Base-by-base conservation (phyloP, 2,888 invertebrate genomes). In the Strigamia crassipes region DNA sequence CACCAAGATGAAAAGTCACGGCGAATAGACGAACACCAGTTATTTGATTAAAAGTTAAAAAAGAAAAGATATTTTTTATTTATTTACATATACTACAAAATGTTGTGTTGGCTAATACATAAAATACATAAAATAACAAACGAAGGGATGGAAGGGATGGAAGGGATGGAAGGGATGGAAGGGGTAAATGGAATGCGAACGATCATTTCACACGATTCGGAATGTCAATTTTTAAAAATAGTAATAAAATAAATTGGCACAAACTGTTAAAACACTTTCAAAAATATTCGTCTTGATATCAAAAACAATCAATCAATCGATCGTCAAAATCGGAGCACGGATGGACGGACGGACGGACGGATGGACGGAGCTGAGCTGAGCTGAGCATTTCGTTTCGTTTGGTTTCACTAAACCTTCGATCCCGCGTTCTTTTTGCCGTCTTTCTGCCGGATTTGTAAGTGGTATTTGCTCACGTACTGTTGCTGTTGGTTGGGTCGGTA, bases 1-100 rank as follows among this genome's bases (percentile, higher is more conserved):
- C 38, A 87, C 88, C 13, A 82, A 82, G 81, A 31, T 83, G 23
- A 82, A 83, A 56, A 79, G 81, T 31, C 82, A 46, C 38, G 79
- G 82, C 6, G 80, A 83, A 73, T 79, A 82, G 79, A 46, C 4
- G n/a, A 46, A 38, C 10, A 27, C 10, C 0, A 38, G 38, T 38
- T 38, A 38, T 10, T 38, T 10, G 34, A 79, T 61, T n/a, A 34
- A 21, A 38, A 79, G 18, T 46, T 23, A 46, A 46, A 51, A 56
- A 34, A 80, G 18, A 79, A 79, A 79, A 15, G 18, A 34, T 27
- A 73, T 73, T 34, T 34, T 46, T 34, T 46, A 73, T 73, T 73
- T 73, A 73, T 73, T 73, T 73, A 73, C 73, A 73, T 73, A 73
- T 73, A 15, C 73, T 73, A 73, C 73, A 73, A 73, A 73, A 66